phyloP scores from a whole-genome alignment of 2,888 invertebrate genomes.

The Tipula unca region DNA sequence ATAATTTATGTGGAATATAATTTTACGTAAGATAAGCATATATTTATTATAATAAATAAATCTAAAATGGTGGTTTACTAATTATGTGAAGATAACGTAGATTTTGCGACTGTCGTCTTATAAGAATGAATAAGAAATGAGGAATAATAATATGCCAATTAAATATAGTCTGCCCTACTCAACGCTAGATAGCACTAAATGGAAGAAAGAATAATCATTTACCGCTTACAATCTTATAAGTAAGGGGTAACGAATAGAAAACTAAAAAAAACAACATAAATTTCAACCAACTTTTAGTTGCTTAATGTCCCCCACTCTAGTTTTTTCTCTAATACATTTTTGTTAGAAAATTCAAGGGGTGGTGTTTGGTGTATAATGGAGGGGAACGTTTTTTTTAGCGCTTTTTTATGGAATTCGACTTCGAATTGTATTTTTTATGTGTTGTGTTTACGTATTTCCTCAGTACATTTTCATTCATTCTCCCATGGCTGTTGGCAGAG shows the following conservation, averaged over 20 bases:
- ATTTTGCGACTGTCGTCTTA: background rate
- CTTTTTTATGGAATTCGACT: background rate
- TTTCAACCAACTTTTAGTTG: background rate
- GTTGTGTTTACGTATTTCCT: background rate
- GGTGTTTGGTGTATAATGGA: background rate
- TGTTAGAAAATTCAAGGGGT: background rate
- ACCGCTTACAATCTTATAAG: background rate
- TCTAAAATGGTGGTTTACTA: background rate
- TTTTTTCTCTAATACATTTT: background rate
- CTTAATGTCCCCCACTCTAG: background rate
- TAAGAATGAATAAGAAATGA: background rate
- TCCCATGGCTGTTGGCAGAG: background rate
- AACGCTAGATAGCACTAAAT: background rate
- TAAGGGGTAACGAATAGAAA: background rate
- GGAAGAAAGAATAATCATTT: background rate
- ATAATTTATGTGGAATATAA: too few relatives aligned
- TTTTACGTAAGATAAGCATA: too few relatives aligned
- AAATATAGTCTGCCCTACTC: background rate
- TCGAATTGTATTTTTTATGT: background rate
- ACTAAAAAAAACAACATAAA: background rate
- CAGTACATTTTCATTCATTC: background rate
- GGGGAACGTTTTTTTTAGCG: background rate
- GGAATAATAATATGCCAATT: background rate
- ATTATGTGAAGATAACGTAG: background rate
- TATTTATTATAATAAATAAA: background rate